phyloP scores from a whole-genome alignment of 2,888 invertebrate genomes.

The Oxystoma pomonae region DNA sequence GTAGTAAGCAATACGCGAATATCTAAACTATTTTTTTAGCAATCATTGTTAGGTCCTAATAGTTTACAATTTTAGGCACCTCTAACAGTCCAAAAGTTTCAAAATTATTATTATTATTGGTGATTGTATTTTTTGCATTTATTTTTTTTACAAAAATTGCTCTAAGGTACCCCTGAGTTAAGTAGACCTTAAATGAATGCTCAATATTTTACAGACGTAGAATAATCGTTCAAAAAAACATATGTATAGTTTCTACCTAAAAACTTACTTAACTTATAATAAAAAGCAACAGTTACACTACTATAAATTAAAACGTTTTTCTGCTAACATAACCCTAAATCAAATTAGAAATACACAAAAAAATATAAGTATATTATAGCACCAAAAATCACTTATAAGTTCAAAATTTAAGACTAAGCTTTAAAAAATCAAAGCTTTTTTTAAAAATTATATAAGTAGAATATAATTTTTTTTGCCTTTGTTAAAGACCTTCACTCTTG shows the following conservation, averaged over 20 bases:
- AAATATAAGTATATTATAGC: conserved; percentile 31
- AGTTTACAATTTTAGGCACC: conserved; percentile 32
- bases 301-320: no score
- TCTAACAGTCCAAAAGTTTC: conserved; percentile 32
- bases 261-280: no score
- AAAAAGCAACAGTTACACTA: no score
- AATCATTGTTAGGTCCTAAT: conserved; percentile 28
- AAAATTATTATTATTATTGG: conserved; percentile 16
- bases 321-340: no score
- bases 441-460: no score
- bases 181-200: not conserved
- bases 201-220: not conserved
- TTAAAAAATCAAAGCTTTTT: no score
- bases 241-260: conserved; percentile 7
- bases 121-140: conserved; percentile 23
- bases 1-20: conserved; percentile 13
- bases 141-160: not conserved
- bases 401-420: conserved; percentile 3
- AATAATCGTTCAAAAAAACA: conserved; percentile 21
- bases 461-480: no score
- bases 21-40: not conserved
- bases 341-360: not conserved
- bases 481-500: no score
- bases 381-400: conserved; percentile 38
- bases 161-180: not conserved